A percentile compares a stretch with the other conserved stretches of the same genome.
Conservation (phyloP, 2,888 invertebrate genomes). For the Hirtodrosophila histrioides region DNA sequence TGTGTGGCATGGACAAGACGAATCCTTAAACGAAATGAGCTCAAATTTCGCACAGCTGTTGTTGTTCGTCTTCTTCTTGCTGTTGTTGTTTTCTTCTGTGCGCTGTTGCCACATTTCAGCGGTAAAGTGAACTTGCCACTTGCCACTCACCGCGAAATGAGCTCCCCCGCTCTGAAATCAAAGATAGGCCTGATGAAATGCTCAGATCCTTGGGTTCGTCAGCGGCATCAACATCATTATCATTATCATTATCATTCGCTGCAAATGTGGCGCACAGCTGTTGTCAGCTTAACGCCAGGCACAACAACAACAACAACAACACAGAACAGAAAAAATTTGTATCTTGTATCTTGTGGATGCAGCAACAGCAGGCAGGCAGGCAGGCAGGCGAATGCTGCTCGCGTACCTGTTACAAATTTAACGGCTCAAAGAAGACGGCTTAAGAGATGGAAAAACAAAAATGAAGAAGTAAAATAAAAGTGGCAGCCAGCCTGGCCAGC, state of each 20-base stretch:
- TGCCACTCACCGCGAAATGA: too few relatives aligned
- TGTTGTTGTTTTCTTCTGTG: background rate
- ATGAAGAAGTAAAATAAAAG: constrained; percentile 16
- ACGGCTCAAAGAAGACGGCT: constrained; percentile 18
- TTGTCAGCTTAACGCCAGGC: constrained; percentile 51
- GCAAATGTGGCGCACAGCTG: constrained; percentile 70
- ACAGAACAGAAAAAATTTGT: constrained; percentile 20
- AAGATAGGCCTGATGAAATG: constrained; percentile 22
- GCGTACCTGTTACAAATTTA: constrained; percentile 57
- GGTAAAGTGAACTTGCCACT: background rate
- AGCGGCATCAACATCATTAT: constrained; percentile 23
- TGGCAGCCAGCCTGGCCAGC: constrained; percentile 16
- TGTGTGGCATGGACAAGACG: constrained; percentile 9
- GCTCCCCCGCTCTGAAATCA: constrained; percentile 15
- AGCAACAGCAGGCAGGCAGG: constrained; percentile 29
- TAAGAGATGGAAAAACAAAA: constrained; percentile 26
- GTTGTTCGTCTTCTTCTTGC: constrained; percentile 2
- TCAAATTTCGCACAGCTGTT: constrained; percentile 57
- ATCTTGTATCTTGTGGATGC: constrained; percentile 56
- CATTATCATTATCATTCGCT: constrained; percentile 25
- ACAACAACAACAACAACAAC: constrained; percentile 6
- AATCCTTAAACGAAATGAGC: constrained; percentile 35
- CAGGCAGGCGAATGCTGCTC: constrained; percentile 16
- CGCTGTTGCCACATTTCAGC: constrained; percentile 7
- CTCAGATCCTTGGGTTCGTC: constrained; percentile 11